phyloP scores from a whole-genome alignment of 2,113 vertebrate genomes.

The Herpailurus yagouaroundi region DNA sequence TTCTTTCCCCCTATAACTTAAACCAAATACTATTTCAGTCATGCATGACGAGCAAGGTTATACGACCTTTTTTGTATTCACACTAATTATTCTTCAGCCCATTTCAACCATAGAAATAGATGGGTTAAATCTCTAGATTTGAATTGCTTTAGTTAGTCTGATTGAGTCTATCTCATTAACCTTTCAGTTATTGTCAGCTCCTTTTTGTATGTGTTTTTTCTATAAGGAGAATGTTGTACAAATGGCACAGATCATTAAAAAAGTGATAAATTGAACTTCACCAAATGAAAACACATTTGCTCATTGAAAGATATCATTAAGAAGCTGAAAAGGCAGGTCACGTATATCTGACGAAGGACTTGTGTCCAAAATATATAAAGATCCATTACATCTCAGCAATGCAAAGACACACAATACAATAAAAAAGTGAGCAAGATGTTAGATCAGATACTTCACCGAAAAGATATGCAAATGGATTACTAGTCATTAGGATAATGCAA shows the following conservation, averaged over 20 bases:
- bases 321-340: neutral
- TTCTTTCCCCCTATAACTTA: neutral
- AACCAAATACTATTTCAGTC: neutral
- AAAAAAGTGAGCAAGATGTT: neutral
- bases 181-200: neutral
- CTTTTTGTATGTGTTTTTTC: constrained; percentile 3
- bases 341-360: neutral
- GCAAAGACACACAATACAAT: neutral
- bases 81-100: neutral
- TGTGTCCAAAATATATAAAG: neutral
- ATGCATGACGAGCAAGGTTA: neutral
- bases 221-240: neutral
- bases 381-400: neutral
- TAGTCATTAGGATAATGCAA: neutral
- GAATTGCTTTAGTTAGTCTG: neutral
- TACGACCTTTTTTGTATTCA: neutral
- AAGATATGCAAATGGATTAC: neutral
- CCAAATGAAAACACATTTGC: constrained; percentile 8
- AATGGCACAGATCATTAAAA: neutral
- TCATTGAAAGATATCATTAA: neutral
- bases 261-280: neutral
- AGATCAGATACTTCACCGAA: neutral
- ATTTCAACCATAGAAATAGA: neutral
- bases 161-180: neutral
- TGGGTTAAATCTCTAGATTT: constrained; percentile 21